A percentile compares a stretch with the other conserved stretches of the same genome.
phyloP scores from a whole-genome alignment of 2,113 vertebrate genomes.

The Serranochromis macrocephalus region DNA sequence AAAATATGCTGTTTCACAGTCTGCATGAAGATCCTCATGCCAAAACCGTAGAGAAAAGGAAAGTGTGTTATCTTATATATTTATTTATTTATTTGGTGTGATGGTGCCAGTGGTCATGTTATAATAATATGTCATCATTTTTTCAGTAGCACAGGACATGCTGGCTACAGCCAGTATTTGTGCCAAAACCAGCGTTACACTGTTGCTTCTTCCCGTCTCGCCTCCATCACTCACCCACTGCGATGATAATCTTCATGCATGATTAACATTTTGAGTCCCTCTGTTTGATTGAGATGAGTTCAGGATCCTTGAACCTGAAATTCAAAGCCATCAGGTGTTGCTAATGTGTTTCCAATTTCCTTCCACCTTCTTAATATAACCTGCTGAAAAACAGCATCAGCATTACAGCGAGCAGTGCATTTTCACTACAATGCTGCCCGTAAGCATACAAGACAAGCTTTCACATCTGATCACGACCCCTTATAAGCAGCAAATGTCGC shows the following conservation, averaged over 20 bases:
- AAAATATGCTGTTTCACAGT: constrained; percentile 30
- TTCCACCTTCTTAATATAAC: constrained; percentile 40
- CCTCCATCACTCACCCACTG: constrained; percentile 17
- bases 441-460: constrained; percentile 68
- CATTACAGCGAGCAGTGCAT: constrained; percentile 43
- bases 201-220: constrained; percentile 10
- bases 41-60: constrained; percentile 2
- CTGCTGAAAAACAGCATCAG: constrained; percentile 55
- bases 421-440: constrained; percentile 54
- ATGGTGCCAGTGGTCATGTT: not conserved
- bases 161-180: constrained; percentile 7
- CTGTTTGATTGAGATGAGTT: constrained; percentile 33
- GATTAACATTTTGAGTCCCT: constrained; percentile 60
- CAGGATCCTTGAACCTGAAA: constrained; percentile 58
- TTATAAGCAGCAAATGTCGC: constrained; percentile 51
- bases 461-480: constrained; percentile 70
- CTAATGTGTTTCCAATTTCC: constrained; percentile 67
- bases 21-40: constrained; percentile 32
- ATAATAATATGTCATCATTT: not conserved
- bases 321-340: constrained; percentile 65
- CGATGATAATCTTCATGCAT: constrained; percentile 39
- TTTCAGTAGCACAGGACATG: not conserved
- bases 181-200: not conserved
- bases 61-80: not conserved
- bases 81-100: not conserved